These are phyloP conservation scores for Aurelia coerulea DNA, from an alignment of 30 jellyfish, hydroid and myxozoan species.

Conservation along the genomic window DNA sequence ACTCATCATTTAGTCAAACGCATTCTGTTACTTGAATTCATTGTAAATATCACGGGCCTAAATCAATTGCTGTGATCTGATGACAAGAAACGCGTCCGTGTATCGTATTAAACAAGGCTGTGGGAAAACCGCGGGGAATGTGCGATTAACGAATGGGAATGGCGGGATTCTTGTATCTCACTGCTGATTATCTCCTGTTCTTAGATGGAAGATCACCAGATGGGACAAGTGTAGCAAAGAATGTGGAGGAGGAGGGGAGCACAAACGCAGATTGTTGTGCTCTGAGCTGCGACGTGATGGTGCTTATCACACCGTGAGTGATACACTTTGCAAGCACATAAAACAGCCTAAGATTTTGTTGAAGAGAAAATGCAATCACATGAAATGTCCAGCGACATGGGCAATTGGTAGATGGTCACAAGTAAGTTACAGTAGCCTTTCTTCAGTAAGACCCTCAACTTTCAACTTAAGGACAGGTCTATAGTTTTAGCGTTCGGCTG, in stretches of 20 bases:
- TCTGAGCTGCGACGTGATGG: conserved; percentile 49
- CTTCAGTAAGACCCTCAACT: too few species aligned
- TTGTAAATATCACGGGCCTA: too few species aligned
- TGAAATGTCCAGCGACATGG: conserved; percentile 66
- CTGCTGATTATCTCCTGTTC: neutral
- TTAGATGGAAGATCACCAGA: neutral
- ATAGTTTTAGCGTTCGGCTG: too few species aligned
- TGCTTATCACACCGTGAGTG: neutral
- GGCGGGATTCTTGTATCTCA: too few species aligned
- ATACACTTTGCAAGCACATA: neutral
- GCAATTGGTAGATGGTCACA: conserved; percentile 32
- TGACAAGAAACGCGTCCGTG: too few species aligned
- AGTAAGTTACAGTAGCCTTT: neutral
- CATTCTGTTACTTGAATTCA: too few species aligned
- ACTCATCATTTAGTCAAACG: too few species aligned
- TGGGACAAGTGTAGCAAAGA: conserved; percentile 49
- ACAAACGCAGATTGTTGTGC: conserved; percentile 42
- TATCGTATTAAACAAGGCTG: too few species aligned
- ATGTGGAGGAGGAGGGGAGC: conserved; percentile 67
- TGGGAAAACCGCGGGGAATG: too few species aligned
- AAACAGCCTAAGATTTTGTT: neutral
- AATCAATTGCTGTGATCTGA: too few species aligned
- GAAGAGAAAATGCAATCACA: conserved; percentile 26
- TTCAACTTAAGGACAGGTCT: too few species aligned
- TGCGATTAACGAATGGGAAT: too few species aligned